Percentiles rank a stretch among this genome's conserved stretches.
Evolutionary conservation across 1,140 invertebrate genomes (phyloP).

Genomic region (Pseudobourletiella spinata): DNA sequence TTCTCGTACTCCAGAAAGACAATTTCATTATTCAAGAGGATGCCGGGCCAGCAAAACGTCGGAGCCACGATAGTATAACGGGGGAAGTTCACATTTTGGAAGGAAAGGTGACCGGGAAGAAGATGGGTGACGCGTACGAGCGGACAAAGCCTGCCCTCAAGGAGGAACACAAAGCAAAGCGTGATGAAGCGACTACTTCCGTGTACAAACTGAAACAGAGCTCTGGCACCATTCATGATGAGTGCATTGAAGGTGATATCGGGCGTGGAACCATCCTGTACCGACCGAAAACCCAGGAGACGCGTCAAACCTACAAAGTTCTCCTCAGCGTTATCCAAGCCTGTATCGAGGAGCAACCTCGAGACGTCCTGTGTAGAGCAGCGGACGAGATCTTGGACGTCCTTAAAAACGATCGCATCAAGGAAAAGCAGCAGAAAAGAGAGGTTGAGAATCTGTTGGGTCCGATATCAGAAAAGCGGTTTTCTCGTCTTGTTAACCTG

Average conservation of each 20-base stretch:
- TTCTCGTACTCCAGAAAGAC: slow-evolving; percentile 49
- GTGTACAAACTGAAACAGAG: slow-evolving; percentile 70
- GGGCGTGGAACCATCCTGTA: slow-evolving; percentile 84
- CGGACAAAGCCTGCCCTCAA: slow-evolving; percentile 76
- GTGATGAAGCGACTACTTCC: slow-evolving; percentile 86
- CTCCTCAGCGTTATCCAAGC: slow-evolving; percentile 94
- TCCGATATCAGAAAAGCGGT: slow-evolving; percentile 81
- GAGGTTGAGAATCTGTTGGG: slow-evolving; percentile 86
- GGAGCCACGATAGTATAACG: slow-evolving; percentile 96
- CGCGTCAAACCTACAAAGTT: slow-evolving; percentile 92
- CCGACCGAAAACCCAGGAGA: slow-evolving; percentile 94
- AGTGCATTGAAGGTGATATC: slow-evolving; percentile 62
- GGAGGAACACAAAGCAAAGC: slow-evolving; percentile 81
- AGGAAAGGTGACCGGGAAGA: slow-evolving; percentile 80
- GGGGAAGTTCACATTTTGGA: slow-evolving; percentile 94
- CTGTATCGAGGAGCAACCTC: slow-evolving; percentile 72
- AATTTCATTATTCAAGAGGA: slow-evolving; percentile 99
- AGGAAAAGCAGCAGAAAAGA: slow-evolving; percentile 85
- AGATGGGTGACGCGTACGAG: slow-evolving; percentile 92
- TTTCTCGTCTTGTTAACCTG: slow-evolving; percentile 88
- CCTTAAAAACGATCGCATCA: slow-evolving; percentile 89
- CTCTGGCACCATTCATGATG: slow-evolving; percentile 22
- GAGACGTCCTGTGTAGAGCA: slow-evolving; percentile 93
- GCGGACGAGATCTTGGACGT: slow-evolving; percentile 95
- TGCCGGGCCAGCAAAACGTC: slow-evolving; percentile 89